Evolutionary conservation across 2,888 invertebrate species (phyloP).

Genomic region (Tineola bisselliella): DNA sequence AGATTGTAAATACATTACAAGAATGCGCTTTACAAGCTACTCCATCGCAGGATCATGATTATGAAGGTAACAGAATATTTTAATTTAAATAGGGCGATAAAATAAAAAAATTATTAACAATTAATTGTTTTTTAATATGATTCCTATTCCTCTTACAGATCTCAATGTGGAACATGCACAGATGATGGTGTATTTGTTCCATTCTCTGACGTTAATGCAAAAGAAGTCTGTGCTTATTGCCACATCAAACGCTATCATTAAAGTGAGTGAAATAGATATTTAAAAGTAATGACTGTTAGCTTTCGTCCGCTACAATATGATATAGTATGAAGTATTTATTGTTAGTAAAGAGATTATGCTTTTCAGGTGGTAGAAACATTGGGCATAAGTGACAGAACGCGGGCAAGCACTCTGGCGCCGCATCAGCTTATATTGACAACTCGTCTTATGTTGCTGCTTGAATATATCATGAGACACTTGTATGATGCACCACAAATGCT

Average conservation of each 20-base stretch:
- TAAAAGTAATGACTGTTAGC: background rate
- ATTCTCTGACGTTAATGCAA: conserved; percentile 94
- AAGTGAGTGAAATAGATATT: conserved; percentile 30
- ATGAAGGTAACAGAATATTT: conserved; percentile 66
- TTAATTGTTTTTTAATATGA: no score
- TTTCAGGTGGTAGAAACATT: conserved; percentile 53
- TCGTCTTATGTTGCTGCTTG: conserved; percentile 84
- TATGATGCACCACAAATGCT: conserved; percentile 91
- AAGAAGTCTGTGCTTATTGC: conserved; percentile 92
- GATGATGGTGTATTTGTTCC: conserved; percentile 90
- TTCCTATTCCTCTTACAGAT: conserved; percentile 76
- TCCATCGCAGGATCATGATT: conserved; percentile 73
- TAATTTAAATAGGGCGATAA: background rate
- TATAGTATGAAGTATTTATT: no score
- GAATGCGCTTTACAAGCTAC: conserved; percentile 80
- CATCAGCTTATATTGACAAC: conserved; percentile 84
- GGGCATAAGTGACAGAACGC: conserved; percentile 47
- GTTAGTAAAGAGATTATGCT: no score
- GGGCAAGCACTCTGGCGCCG: conserved; percentile 42
- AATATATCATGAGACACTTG: conserved; percentile 94
- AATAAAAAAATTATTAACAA: no score
- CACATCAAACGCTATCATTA: conserved; percentile 75
- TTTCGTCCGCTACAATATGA: background rate
- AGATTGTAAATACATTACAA: conserved; percentile 87
- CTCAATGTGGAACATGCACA: conserved; percentile 97